phyloP scores from a whole-genome alignment of 2,113 vertebrate genomes.

The Phoenicopterus ruber region DNA sequence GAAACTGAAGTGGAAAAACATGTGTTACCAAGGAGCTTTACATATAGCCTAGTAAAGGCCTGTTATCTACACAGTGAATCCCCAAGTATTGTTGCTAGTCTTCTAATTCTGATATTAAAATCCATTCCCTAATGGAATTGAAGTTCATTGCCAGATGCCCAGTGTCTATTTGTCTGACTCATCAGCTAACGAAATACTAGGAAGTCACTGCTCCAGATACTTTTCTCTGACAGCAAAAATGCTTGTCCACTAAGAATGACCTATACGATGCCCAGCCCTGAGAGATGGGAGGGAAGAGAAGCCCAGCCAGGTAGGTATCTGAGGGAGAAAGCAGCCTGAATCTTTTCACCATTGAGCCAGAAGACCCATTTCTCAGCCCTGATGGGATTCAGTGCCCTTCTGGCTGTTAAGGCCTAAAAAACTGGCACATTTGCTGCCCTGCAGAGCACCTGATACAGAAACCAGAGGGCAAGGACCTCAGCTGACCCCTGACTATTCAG shows the following conservation, averaged over 20 bases:
- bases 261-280: background rate
- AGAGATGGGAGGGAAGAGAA: background rate
- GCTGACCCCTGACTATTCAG: background rate
- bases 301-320: background rate
- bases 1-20: background rate
- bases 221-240: background rate
- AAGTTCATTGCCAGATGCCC: background rate
- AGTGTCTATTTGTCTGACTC: background rate
- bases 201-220: background rate
- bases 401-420: background rate
- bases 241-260: background rate
- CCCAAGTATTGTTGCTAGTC: background rate
- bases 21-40: background rate
- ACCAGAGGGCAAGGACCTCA: background rate
- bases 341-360: background rate
- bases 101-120: conserved; percentile 10
- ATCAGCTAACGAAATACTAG: background rate
- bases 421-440: background rate
- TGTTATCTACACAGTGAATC: background rate
- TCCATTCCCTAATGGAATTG: background rate
- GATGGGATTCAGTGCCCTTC: background rate
- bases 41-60: background rate
- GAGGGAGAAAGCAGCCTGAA: background rate
- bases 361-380: background rate
- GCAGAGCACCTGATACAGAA: background rate